Evolutionary conservation across 2,113 vertebrate species (phyloP), one percentile per base, ranked within the genome.

Genomic region (Zosterops japonicus): DNA sequence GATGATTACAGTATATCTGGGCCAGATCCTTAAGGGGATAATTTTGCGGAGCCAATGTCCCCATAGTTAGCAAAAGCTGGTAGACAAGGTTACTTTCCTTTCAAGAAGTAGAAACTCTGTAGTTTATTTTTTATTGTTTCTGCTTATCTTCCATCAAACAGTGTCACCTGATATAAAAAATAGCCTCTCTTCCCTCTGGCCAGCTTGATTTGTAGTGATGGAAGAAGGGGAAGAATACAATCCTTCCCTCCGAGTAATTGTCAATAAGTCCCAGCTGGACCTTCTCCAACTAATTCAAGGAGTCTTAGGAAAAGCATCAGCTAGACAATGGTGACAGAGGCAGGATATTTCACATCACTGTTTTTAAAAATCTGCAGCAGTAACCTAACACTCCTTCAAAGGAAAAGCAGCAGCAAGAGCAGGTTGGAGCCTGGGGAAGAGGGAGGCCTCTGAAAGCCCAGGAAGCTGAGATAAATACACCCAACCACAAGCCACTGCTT

Each of bases 161-260:
- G 42, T 41, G 10, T 75, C 78, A 89, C n/a, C 63, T 90, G 95
- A 87, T 63, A 67, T 75, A 74, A 91, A 91, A 97, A 94, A 95
- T 60, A 91, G 44, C 53, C 36, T 83, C 53, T 84, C 31, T 55
- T 81, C 19, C 39, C 33, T 39, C 79, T 91, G 64, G 50, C 64
- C 57, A 92, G 79, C 39, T 81, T 94, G 87, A 88, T 87, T 50
- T 82, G 49, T 44, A 65, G 28, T 82, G 86, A 93, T 0, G 2
- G 31, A 35, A 67, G 52, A 35, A 31, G 35, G 52, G 60, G 69
- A 92, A 86, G 36, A 63, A 74, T 81, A 88, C 64, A 77, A 42
- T 88, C 46, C 33, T 86, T 93, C 55, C 47, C 65, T 87, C 61
- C 39, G 44, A 84, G 49, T 61, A 80, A 76, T 41, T 93, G 56